Conservation (phyloP, 2,888 invertebrate species). For the Acholoe squamosa region DNA sequence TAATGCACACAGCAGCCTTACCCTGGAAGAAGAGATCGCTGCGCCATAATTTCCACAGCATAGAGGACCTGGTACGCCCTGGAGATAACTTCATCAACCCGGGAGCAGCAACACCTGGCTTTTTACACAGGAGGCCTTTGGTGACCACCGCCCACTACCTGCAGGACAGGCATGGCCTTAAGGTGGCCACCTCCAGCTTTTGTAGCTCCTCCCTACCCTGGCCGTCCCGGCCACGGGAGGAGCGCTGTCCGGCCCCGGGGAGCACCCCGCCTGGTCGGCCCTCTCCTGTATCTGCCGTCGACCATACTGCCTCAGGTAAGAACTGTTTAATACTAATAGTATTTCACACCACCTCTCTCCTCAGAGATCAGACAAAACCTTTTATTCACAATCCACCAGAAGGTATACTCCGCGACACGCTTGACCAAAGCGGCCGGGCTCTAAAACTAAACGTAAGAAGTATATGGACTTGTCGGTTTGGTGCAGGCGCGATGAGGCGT, state of each 20-base stretch:
- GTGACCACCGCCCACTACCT: background rate
- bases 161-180: background rate
- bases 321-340: too few relatives aligned
- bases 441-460: too few relatives aligned
- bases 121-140: background rate
- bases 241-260: background rate
- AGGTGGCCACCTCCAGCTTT: background rate
- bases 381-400: too few relatives aligned
- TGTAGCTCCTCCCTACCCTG: background rate
- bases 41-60: constrained; percentile 63
- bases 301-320: background rate
- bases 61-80: constrained; percentile 61
- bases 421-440: too few relatives aligned
- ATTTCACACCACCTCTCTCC: too few relatives aligned
- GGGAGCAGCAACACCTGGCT: background rate
- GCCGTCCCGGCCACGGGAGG: constrained; percentile 5
- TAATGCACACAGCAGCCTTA: background rate
- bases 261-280: background rate
- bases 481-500: too few relatives aligned
- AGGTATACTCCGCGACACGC: too few relatives aligned
- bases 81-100: background rate
- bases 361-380: too few relatives aligned
- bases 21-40: constrained; percentile 50
- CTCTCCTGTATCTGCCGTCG: background rate
- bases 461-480: too few relatives aligned